Evolutionary conservation across 2,888 invertebrate genomes (phyloP).

Genomic region (Tenthredo scrophulariae): DNA sequence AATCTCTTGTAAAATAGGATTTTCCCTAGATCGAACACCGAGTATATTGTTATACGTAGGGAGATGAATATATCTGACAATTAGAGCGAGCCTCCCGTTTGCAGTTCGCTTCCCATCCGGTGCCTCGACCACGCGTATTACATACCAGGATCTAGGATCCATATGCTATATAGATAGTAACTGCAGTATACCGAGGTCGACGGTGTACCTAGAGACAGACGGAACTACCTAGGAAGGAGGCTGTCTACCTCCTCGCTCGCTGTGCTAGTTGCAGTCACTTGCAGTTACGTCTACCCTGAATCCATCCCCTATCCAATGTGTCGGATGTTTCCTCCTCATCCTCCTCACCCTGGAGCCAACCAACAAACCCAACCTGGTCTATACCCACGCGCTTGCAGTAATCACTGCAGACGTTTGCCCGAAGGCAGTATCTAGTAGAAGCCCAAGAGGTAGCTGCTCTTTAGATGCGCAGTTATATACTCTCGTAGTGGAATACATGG

Average conservation of each 20-base stretch:
- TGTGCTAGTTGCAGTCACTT: slow-evolving; percentile 49
- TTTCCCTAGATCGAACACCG: background rate
- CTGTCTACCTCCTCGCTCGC: slow-evolving; percentile 7
- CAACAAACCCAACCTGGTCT: background rate
- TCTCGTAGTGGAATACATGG: background rate
- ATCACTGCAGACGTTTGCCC: slow-evolving; percentile 53
- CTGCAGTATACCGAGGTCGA: background rate
- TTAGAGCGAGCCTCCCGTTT: slow-evolving; percentile 30
- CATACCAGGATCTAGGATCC: slow-evolving; percentile 14
- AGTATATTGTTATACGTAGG: background rate
- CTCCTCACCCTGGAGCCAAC: slow-evolving; percentile 31
- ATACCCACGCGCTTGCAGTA: slow-evolving; percentile 26
- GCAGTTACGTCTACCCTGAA: slow-evolving; percentile 44
- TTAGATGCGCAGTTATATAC: slow-evolving; percentile 13
- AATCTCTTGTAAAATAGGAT: background rate
- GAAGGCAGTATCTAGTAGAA: slow-evolving; percentile 25
- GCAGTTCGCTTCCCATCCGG: slow-evolving; percentile 19
- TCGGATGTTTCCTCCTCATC: slow-evolving; percentile 22
- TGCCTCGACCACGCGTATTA: background rate
- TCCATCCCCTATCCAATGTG: slow-evolving; percentile 13
- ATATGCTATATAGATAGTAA: background rate
- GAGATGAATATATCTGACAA: slow-evolving; percentile 21
- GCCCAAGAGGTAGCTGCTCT: slow-evolving; percentile 29
- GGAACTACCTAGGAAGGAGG: slow-evolving; percentile 32
- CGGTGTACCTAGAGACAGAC: background rate